Conservation (phyloP, 2,797 vertebrate species). For the Anisognathus igniventris region DNA sequence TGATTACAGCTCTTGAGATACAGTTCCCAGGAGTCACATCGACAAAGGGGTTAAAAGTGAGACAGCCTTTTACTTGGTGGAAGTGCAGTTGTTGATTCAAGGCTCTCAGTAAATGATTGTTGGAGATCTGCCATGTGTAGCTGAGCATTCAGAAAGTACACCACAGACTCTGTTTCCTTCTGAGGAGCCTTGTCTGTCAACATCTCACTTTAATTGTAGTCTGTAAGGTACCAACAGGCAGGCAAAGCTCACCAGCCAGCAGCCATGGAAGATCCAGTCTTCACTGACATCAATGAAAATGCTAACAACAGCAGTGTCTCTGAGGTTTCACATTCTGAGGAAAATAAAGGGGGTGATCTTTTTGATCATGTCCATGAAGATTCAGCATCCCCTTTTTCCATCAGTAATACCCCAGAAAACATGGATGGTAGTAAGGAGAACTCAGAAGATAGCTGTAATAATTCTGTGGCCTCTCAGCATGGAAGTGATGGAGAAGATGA, state of each 20-base stretch:
- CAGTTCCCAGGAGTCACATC: not conserved
- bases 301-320: not conserved
- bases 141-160: constrained; percentile 22
- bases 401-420: not conserved
- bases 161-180: constrained; percentile 34
- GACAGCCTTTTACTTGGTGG: constrained; percentile 24
- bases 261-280: constrained; percentile 58
- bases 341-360: not conserved
- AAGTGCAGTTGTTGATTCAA: constrained; percentile 66
- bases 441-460: not conserved
- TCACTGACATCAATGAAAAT: not conserved
- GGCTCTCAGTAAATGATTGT: constrained; percentile 75
- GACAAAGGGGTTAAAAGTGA: constrained; percentile 67
- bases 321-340: not conserved
- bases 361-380: not conserved
- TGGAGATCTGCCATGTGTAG: constrained; percentile 62
- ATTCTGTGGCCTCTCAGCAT: not conserved
- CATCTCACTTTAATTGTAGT: not conserved
- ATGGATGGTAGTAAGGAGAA: not conserved
- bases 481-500: not conserved
- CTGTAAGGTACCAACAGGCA: not conserved
- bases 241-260: not conserved
- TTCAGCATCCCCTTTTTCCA: not conserved
- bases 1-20: not conserved
- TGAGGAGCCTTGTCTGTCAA: not conserved